Percentiles rank a stretch among this genome's conserved stretches.
Evolutionary conservation across 2,888 invertebrate species (phyloP).

Genomic region (Eilema griseolum): DNA sequence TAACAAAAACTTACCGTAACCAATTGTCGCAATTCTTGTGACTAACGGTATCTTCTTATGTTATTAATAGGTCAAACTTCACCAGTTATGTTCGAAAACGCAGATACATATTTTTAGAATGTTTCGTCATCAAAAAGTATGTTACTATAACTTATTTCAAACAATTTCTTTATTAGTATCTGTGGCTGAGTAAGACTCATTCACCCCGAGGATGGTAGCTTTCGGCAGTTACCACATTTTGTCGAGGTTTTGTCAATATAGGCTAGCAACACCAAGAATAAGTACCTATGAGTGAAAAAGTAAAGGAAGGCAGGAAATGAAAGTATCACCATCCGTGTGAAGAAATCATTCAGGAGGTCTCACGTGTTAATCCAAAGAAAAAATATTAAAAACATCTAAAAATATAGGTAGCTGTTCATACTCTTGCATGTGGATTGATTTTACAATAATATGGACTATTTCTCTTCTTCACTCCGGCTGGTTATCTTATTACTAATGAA

Average conservation of each 20-base stretch:
- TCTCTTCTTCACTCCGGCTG: not conserved
- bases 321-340: not conserved
- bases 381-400: not conserved
- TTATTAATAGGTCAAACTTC: conserved; percentile 11
- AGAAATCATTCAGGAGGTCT: not conserved
- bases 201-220: too few species aligned
- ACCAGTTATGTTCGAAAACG: conserved; percentile 2
- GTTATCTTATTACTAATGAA: not conserved
- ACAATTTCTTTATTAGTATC: not conserved
- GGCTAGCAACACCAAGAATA: not conserved
- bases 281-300: not conserved
- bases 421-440: not conserved
- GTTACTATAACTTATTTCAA: not conserved
- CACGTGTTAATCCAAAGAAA: not conserved
- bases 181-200: not conserved
- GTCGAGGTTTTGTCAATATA: not conserved
- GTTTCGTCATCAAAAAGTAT: conserved; percentile 6
- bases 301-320: not conserved
- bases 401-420: not conserved
- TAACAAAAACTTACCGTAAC: conserved; percentile 29
- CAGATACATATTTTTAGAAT: conserved; percentile 21
- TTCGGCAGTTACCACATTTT: too few species aligned
- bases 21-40: conserved; percentile 34
- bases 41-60: conserved; percentile 36
- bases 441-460: not conserved